Conservation (phyloP, 2,888 invertebrate species). For the Danaus chrysippus region DNA sequence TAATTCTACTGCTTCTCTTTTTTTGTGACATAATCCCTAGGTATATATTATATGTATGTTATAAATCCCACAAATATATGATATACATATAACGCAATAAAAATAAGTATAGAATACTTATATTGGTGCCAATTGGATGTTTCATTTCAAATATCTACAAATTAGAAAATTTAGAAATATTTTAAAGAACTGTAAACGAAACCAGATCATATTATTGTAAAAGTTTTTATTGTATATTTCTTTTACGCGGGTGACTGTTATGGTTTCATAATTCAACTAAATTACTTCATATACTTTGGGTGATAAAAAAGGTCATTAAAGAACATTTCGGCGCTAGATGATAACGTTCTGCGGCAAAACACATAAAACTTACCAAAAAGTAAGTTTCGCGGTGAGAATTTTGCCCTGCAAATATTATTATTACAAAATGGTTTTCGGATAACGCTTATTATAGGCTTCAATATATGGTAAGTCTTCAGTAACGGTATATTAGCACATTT, state of each 20-base stretch:
- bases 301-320: slow-evolving; percentile 58
- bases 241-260: slow-evolving; percentile 42
- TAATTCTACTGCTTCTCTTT: too few species aligned
- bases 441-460: slow-evolving; percentile 61
- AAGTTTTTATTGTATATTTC: slow-evolving; percentile 50
- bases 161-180: neutral
- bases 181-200: slow-evolving; percentile 3
- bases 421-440: slow-evolving; percentile 64
- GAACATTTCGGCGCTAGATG: slow-evolving; percentile 54
- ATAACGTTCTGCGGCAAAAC: slow-evolving; percentile 62
- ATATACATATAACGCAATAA: too few species aligned
- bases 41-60: too few species aligned
- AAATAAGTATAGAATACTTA: too few species aligned
- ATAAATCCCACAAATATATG: too few species aligned
- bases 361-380: slow-evolving; percentile 71
- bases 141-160: too few species aligned
- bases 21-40: too few species aligned
- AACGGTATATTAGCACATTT: slow-evolving; percentile 12
- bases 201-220: slow-evolving; percentile 36
- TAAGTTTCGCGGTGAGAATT: slow-evolving; percentile 58
- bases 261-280: slow-evolving; percentile 55
- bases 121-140: too few species aligned
- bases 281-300: slow-evolving; percentile 56
- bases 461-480: slow-evolving; percentile 48
- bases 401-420: slow-evolving; percentile 62